Conservation (phyloP, 2,797 vertebrate species). For the Hyperoplus immaculatus region DNA sequence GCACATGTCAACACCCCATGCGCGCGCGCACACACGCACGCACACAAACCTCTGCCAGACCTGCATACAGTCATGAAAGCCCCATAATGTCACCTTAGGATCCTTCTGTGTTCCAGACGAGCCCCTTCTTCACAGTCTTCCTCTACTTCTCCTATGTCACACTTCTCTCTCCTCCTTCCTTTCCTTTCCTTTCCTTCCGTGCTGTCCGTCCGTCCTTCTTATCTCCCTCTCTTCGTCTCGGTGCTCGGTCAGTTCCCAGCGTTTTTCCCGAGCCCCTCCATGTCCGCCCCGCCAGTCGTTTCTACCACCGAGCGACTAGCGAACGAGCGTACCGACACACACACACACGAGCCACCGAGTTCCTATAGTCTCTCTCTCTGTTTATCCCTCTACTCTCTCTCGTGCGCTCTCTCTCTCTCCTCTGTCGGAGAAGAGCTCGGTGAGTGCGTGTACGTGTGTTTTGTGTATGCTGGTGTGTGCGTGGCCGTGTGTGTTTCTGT, state of each 20-base stretch:
- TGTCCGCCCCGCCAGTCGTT: constrained; percentile 83
- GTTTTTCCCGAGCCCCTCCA: constrained; percentile 82
- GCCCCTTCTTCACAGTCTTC: constrained; percentile 79
- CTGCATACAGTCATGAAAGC: constrained; percentile 61
- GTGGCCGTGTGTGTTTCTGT: constrained; percentile 52
- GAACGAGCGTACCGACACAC: constrained; percentile 66
- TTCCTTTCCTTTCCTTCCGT: constrained; percentile 61
- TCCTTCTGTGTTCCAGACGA: constrained; percentile 82
- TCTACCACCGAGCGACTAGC: constrained; percentile 77
- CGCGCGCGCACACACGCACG: constrained; percentile 35
- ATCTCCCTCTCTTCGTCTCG: constrained; percentile 67
- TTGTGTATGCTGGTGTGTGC: constrained; percentile 25
- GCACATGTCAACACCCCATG: constrained; percentile 75
- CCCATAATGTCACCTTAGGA: constrained; percentile 88
- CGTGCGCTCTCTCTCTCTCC: constrained; percentile 59
- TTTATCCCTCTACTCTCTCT: constrained; percentile 58
- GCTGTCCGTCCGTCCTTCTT: constrained; percentile 56
- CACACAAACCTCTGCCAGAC: constrained; percentile 31
- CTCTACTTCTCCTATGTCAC: constrained; percentile 72
- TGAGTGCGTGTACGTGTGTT: constrained; percentile 26
- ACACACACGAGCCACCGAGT: constrained; percentile 74
- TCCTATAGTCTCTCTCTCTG: constrained; percentile 79
- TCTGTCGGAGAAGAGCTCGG: constrained; percentile 66
- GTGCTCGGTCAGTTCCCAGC: constrained; percentile 86
- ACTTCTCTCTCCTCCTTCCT: constrained; percentile 59